Conservation (phyloP, 1,140 invertebrate genomes). For the Pseudomyrmex cubaensis region DNA sequence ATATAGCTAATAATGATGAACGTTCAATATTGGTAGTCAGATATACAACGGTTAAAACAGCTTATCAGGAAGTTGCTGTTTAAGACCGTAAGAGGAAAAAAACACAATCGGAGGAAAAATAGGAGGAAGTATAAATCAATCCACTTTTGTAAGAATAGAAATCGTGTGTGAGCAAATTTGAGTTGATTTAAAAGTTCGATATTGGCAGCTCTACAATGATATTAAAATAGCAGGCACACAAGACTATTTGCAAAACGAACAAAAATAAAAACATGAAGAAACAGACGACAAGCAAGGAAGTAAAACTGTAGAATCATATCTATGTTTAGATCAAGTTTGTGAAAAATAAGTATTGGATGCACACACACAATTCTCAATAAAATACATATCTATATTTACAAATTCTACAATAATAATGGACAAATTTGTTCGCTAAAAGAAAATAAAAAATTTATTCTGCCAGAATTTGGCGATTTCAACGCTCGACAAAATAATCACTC, state of each 20-base stretch:
- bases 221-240: conserved; percentile 6
- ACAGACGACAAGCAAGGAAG: neutral
- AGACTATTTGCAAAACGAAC: neutral
- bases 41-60: neutral
- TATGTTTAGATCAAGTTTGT: no score
- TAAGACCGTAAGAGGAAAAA: neutral
- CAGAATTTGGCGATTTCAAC: conserved; percentile 47
- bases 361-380: neutral
- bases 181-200: conserved; percentile 12
- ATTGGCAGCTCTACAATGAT: conserved; percentile 18
- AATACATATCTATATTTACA: no score
- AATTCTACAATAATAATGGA: no score
- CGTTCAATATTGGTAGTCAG: neutral
- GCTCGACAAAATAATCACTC: conserved; percentile 10
- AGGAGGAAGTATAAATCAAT: conserved; percentile 20
- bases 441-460: neutral
- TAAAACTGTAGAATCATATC: no score
- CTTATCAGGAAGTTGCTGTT: conserved; percentile 10
- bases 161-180: neutral
- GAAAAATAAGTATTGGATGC: neutral
- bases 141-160: neutral
- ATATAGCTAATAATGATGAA: neutral
- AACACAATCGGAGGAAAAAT: no score
- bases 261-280: conserved; percentile 20
- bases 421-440: neutral